Conservation (phyloP, 1,140 invertebrate species). For the Eufriesea mexicana region DNA sequence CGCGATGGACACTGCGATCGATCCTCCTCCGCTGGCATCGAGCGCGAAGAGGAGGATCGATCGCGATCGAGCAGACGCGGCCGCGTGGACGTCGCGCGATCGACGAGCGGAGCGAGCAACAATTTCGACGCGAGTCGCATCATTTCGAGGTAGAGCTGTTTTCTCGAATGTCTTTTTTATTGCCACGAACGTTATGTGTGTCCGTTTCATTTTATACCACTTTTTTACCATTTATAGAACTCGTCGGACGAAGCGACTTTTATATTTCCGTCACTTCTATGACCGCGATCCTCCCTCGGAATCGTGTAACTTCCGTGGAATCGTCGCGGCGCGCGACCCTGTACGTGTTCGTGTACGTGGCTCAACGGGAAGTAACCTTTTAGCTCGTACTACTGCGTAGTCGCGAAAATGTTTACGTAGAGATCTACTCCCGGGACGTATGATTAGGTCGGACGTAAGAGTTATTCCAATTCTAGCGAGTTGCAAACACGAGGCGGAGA, state of each 20-base stretch:
- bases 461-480: slow-evolving; percentile 23
- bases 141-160: slow-evolving; percentile 49
- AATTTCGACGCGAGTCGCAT: slow-evolving; percentile 54
- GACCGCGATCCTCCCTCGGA: slow-evolving; percentile 48
- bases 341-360: slow-evolving; percentile 64
- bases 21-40: not conserved
- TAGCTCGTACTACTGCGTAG: slow-evolving; percentile 55
- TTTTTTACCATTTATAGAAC: slow-evolving; percentile 64
- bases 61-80: not conserved
- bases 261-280: slow-evolving; percentile 52
- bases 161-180: slow-evolving; percentile 57
- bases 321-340: slow-evolving; percentile 41
- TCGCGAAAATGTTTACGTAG: slow-evolving; percentile 55
- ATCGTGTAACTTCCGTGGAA: slow-evolving; percentile 57
- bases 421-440: slow-evolving; percentile 36
- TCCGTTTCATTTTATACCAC: slow-evolving; percentile 60
- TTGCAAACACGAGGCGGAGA: not conserved
- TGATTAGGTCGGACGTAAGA: slow-evolving; percentile 49
- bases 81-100: not conserved
- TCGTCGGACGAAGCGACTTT: slow-evolving; percentile 52
- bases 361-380: slow-evolving; percentile 58
- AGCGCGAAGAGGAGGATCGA: not conserved
- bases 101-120: slow-evolving; percentile 18
- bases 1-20: not conserved
- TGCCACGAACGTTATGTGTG: slow-evolving; percentile 56